Conservation (phyloP, 2,888 invertebrate species). For the Eristalis arbustorum region DNA sequence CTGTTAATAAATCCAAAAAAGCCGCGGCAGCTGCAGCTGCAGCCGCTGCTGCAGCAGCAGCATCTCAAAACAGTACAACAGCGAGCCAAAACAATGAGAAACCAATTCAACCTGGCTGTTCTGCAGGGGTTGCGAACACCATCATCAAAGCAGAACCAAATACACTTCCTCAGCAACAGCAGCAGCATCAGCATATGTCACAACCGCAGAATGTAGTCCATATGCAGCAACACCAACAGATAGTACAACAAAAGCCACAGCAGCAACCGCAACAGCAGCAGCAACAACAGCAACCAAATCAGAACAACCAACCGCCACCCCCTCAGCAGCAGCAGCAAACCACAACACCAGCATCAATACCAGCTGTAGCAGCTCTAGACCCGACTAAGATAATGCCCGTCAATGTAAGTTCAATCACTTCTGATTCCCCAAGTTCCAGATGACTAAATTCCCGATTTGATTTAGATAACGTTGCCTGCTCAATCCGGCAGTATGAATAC, state of each 20-base stretch:
- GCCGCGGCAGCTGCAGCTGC: conserved; percentile 75
- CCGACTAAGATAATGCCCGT: conserved; percentile 83
- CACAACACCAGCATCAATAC: conserved; percentile 75
- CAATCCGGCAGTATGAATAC: conserved; percentile 87
- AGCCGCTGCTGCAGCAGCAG: conserved; percentile 74
- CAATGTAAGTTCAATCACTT: conserved; percentile 77
- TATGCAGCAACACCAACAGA: conserved; percentile 55
- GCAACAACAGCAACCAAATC: conserved; percentile 71
- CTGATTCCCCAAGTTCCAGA: conserved; percentile 55
- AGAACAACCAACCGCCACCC: conserved; percentile 72
- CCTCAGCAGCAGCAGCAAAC: conserved; percentile 75
- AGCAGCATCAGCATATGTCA: conserved; percentile 74
- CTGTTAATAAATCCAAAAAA: conserved; percentile 79
- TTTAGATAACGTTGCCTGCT: conserved; percentile 89
- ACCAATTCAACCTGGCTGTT: conserved; percentile 69
- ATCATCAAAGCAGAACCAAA: conserved; percentile 58
- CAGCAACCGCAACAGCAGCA: conserved; percentile 59
- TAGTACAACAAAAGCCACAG: conserved; percentile 54
- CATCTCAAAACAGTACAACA: conserved; percentile 62
- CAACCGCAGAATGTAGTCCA: conserved; percentile 63
- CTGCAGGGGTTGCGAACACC: conserved; percentile 57
- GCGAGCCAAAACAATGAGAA: conserved; percentile 70
- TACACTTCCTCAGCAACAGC: conserved; percentile 63
- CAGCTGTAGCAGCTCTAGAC: conserved; percentile 81
- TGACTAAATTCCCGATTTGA: not conserved